Evolutionary conservation across 1,140 invertebrate species (phyloP), one percentile per base, ranked within the genome.

Genomic region (Zaprionus africanus): DNA sequence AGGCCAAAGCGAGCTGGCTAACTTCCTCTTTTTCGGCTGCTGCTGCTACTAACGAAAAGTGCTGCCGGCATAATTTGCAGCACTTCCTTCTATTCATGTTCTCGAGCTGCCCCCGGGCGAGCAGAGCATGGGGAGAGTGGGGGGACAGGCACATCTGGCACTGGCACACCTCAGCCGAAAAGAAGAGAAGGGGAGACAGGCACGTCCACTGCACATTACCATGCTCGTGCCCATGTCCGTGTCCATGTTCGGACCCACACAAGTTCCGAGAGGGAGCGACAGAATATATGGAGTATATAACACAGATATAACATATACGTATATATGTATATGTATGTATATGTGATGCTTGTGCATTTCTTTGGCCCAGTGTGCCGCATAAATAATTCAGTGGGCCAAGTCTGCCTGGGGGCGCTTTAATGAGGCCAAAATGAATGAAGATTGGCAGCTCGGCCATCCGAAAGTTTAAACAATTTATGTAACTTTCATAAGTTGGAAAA

Each of bases 381-480:
- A 90, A 90, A 90, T 90, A 90, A 90, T 90, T 90, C 85, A 90
- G 85, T 90, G 82, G 81, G 69, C 81, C 79, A 76, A 76, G 73
- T 81, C 81, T 78, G 71, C 70, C 70, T 76, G 64, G 86, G 76
- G 85, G 85, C 76, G 69, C 85, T 90, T 90, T 90, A 90, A 90
- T 90, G 85, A 90, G 85, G 81, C 85, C 86, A 90, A 90, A 88
- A 85, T 78, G 84, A 80, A 88, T 82, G 74, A 81, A 81, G 78
- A 79, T 79, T 77, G 78, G 75, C 75, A 73, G 58, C 7, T 79
- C 57, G 75, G 70, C 85, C 81, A 90, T 64, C 74, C 60, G 38
- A 83, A 86, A 90, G 85, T 90, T 90, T 90, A 85, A 90, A 81
- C 79, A 90, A 90, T 90, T 90, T 90, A 79, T 70, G 72, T 76